Evolutionary conservation across 2,888 invertebrate species (phyloP), one percentile per base, ranked within the genome.

Genomic region (Dynastes grantii): DNA sequence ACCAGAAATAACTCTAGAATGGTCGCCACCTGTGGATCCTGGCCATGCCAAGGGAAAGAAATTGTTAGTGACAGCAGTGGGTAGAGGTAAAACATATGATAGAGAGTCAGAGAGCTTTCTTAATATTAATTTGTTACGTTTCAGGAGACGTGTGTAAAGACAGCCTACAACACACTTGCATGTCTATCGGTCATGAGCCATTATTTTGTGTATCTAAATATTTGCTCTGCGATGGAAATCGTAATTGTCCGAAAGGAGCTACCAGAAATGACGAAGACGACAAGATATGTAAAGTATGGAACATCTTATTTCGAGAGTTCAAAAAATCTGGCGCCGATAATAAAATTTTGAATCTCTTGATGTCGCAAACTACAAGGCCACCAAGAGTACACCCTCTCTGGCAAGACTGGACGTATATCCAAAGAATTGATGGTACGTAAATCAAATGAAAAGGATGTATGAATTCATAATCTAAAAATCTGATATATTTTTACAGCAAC

Each of bases 181-280:
- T 86, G 85, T 84, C 84, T 27, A 86, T 87, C 9, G 88, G 87
- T 3, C 85, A 86, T 81, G 82, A 85, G 55, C 88, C 88, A 1
- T 79, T 85, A 81, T 89, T 93, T 64, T 94, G 94, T 87, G 91
- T 94, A 76, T 92, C 93, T 0, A 91, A 92, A 71, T 91, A 92
- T 84, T 88, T 94, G 81, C 90, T 92, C 22, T 94, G 94, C 86
- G 94, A 94, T 83, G 93, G 93, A 9, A 90, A 92, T 29, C 89
- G 90, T 1, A 93, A 94, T 85, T 94, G 94, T 82, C 93, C 94
- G 0, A 91, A 91, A 0, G 92, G 92, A 3, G 92, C 92, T 79
- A 92, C 83, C 27, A 84, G 81, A 51, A 86, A 85, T 76, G 89
- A 89, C 81, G 88, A 89, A 83, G 86, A 88, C 71, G 84, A 84